Evolutionary conservation across 2,113 vertebrate species (phyloP).

Genomic region (Bungarus multicinctus): DNA sequence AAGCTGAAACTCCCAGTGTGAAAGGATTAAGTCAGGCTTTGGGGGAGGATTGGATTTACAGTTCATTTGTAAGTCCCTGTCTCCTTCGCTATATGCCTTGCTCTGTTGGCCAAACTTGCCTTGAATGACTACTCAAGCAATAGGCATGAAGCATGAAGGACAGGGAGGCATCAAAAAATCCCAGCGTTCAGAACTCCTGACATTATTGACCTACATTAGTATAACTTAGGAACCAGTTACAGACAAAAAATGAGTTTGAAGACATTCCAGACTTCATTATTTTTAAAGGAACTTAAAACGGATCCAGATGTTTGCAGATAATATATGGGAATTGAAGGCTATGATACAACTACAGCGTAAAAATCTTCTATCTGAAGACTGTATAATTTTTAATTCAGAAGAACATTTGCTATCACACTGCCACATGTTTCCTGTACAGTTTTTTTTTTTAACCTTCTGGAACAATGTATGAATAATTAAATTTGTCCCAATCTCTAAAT

Average conservation of each 20-base stretch:
- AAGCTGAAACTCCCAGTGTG: constrained; percentile 5
- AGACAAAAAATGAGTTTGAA: background rate
- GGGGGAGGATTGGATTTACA: background rate
- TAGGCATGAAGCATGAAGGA: background rate
- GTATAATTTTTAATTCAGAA: background rate
- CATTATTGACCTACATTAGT: background rate
- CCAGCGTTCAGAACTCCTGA: background rate
- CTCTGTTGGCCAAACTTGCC: background rate
- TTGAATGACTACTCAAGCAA: background rate
- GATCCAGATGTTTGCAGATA: background rate
- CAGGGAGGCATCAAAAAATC: background rate
- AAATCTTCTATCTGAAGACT: background rate
- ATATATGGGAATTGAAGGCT: constrained; percentile 5
- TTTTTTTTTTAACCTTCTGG: constrained; percentile 2
- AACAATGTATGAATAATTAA: constrained; percentile 5
- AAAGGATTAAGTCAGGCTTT: constrained; percentile 20
- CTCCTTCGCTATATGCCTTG: background rate
- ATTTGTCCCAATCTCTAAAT: constrained; percentile 9
- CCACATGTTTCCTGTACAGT: no score
- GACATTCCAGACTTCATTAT: background rate
- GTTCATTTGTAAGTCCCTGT: constrained; percentile 15
- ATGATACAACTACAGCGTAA: background rate
- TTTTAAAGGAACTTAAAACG: background rate
- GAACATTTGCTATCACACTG: background rate
- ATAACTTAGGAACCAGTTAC: constrained; percentile 9